Conservation (phyloP, 2,888 invertebrate genomes). For the Onthophagus sagittarius region DNA sequence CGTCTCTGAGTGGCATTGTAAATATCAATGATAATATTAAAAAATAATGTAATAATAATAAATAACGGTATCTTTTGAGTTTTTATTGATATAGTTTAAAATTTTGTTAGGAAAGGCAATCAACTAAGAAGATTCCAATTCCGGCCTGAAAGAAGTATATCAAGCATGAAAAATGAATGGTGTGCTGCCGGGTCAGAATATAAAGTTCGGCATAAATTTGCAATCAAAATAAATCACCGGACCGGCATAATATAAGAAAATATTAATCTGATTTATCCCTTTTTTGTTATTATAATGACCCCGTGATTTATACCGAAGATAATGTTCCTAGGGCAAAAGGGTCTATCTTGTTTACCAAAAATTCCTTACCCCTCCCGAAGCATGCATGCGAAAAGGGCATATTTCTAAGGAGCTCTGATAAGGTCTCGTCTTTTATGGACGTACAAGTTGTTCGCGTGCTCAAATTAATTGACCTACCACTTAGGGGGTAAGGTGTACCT, state of each 20-base stretch:
- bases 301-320: slow-evolving; percentile 18
- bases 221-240: slow-evolving; percentile 22
- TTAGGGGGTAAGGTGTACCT: neutral
- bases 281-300: slow-evolving; percentile 25
- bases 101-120: neutral
- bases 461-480: neutral
- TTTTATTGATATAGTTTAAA: no score
- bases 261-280: slow-evolving; percentile 25
- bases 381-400: neutral
- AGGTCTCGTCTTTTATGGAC: neutral
- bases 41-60: neutral
- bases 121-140: slow-evolving; percentile 12
- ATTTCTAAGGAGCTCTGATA: neutral
- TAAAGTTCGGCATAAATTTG: slow-evolving; percentile 24
- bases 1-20: neutral
- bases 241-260: slow-evolving; percentile 21
- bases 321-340: slow-evolving; percentile 8
- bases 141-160: slow-evolving; percentile 20
- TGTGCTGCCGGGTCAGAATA: slow-evolving; percentile 12
- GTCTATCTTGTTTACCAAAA: slow-evolving; percentile 21
- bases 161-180: slow-evolving; percentile 24
- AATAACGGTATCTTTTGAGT: no score
- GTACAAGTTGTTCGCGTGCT: neutral
- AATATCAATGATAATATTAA: neutral
- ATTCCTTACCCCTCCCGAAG: neutral